Base-by-base conservation (phyloP, 1,140 invertebrate genomes). In the Drosophila ohnishii region DNA sequence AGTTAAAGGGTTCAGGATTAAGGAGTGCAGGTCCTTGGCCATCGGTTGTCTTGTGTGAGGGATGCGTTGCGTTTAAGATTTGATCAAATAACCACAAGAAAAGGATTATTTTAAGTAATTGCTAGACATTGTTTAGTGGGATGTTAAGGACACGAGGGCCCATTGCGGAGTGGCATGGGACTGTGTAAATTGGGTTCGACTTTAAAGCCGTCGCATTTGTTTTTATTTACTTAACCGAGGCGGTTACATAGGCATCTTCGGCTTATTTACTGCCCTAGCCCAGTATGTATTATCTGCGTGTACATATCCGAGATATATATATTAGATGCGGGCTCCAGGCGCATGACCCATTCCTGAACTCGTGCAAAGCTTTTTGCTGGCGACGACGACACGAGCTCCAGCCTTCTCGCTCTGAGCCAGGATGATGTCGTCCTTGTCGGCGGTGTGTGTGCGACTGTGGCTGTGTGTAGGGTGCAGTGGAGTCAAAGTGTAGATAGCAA, bases 101-200 rank as follows among this genome's bases (percentile, higher is more conserved):
- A 80, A 86, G 84, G 87, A 87, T 90, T 90, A 90, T 87, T 90
- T 76, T 83, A 90, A 90, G 82, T 90, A 90, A 90, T 90, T 90
- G 87, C 63, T 42, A 63, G 57, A 70, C 74, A 75, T 83, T 90
- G 82, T 83, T 82, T 44, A 62, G 62, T 60, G 44, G 34, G 44
- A 76, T 73, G 58, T 51, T 73, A 60, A 47, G 53, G 47, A 53
- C n/a, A n/a, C n/a, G n/a, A n/a, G n/a, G n/a, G n/a, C 48, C 10
- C 13, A 50, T 45, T 11, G 14, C 2, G 42, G 40, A 34, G 10
- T 2, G 39, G 42, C 40, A 47, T 16, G 44, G 40, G 72, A 14
- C 32, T 53, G 44, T 72, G 48, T 40, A 55, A 57, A 58, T 65
- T 60, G 47, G 34, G 53, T 55, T 63, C 40, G 59, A 66, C 59